These are phyloP conservation scores for Anas bahamensis DNA, from an alignment of 2,797 vertebrate genomes.

Conservation along the genomic window DNA sequence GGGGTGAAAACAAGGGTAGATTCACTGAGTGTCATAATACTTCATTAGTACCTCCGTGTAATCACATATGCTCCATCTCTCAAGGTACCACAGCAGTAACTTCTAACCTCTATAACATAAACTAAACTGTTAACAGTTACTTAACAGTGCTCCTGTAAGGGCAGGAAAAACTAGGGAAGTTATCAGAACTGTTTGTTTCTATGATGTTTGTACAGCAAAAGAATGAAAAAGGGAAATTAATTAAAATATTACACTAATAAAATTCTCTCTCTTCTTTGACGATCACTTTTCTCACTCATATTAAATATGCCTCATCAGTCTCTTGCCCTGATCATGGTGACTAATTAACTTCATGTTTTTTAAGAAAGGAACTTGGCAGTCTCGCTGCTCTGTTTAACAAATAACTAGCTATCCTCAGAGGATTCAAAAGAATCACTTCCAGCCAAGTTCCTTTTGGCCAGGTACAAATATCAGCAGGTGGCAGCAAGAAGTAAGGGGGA, in stretches of 20 bases:
- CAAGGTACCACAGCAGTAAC: background rate
- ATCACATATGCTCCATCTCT: background rate
- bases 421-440: background rate
- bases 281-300: background rate
- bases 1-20: background rate
- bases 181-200: background rate
- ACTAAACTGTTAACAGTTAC: background rate
- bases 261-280: background rate
- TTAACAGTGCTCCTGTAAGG: background rate
- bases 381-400: constrained; percentile 9
- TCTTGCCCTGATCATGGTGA: background rate
- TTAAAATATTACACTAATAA: background rate
- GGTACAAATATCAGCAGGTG: background rate
- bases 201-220: background rate
- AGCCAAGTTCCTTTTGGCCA: background rate
- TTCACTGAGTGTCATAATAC: background rate
- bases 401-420: constrained; percentile 39
- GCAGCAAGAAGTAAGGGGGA: background rate
- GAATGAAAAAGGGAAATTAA: background rate
- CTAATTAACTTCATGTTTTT: constrained; percentile 31
- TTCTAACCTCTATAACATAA: background rate
- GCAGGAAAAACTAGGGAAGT: background rate
- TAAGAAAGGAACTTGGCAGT: constrained; percentile 33
- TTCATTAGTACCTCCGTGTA: background rate
- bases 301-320: background rate